Evolutionary conservation across 2,113 vertebrate species (phyloP), one percentile per base, ranked within the genome.

Genomic region (Embiotoca jacksoni): DNA sequence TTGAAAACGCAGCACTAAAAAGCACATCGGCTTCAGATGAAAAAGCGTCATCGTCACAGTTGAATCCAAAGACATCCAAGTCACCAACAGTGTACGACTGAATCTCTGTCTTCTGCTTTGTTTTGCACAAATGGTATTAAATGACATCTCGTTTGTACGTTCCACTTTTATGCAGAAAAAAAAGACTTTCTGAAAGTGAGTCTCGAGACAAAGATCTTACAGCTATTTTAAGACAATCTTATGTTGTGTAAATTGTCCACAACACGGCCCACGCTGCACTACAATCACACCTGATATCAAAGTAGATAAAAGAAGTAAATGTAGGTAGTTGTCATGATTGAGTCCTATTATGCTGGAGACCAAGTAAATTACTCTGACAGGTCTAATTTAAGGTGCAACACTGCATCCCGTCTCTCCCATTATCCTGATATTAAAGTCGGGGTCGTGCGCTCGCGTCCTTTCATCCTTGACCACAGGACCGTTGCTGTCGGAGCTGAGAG

Each of bases 391-490:
- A 14, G 13, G 14, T 35, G 37, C 56, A 10, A 52, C 6, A 78
- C 53, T 61, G 36, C 33, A 46, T 46, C 33, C 7, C 52, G 23
- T 60, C 44, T 55, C 6, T 0, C 15, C 66, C 46, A 57, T 53
- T 44, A 69, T 82, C 75, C 36, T 69, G 47, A 68, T 33, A 36
- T 62, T 55, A 60, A 78, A 59, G 47, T 56, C 62, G 33, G 16
- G 5, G 37, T 62, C 60, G 64, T 72, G 16, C 59, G 56, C 39
- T 70, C 0, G 15, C 33, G 60, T 80, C 72, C 55, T 75, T 76
- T 85, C 63, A 75, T 74, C 49, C 64, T 73, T 30, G 23, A 44
- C 59, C 59, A 37, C 74, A 52, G 81, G 67, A 56, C 72, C 61
- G 60, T 66, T 16, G 60, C 55, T 4, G 2, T 52, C 15, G 57